Evolutionary conservation across 2,113 vertebrate genomes (phyloP).

Genomic region (Strix aluco): DNA sequence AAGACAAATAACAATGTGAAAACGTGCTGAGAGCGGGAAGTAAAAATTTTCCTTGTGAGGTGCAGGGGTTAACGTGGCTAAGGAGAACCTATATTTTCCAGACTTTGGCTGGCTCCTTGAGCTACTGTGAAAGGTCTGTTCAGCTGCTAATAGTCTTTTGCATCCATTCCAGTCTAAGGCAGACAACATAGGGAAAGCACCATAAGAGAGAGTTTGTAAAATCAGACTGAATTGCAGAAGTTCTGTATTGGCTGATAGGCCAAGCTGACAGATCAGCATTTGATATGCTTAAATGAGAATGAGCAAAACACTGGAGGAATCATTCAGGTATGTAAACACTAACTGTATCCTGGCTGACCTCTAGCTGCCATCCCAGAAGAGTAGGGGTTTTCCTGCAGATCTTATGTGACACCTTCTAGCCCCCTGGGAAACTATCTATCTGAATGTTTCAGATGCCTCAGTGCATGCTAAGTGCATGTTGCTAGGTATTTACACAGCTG

Average conservation of each 20-base stretch:
- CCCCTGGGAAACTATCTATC: not conserved
- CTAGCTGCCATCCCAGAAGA: not conserved
- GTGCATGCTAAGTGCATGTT: not conserved
- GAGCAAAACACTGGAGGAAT: not conserved
- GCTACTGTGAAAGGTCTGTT: not conserved
- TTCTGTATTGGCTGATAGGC: not conserved
- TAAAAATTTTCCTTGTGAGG: not conserved
- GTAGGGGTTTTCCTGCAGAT: not conserved
- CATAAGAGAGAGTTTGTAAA: not conserved
- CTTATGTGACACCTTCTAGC: not conserved
- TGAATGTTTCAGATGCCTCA: not conserved
- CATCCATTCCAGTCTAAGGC: not conserved
- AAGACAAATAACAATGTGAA: not conserved
- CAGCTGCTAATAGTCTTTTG: not conserved
- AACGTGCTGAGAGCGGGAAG: not conserved
- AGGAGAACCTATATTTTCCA: not conserved
- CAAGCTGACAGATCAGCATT: not conserved
- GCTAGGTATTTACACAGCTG: not conserved
- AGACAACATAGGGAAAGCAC: not conserved
- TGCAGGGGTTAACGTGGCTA: not conserved
- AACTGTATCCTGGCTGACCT: not conserved
- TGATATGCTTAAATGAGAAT: not conserved
- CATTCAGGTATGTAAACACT: not conserved
- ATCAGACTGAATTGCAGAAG: not conserved
- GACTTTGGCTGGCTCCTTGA: not conserved